Conservation (phyloP, 2,888 invertebrate genomes). For the Drosophila quinaria region DNA sequence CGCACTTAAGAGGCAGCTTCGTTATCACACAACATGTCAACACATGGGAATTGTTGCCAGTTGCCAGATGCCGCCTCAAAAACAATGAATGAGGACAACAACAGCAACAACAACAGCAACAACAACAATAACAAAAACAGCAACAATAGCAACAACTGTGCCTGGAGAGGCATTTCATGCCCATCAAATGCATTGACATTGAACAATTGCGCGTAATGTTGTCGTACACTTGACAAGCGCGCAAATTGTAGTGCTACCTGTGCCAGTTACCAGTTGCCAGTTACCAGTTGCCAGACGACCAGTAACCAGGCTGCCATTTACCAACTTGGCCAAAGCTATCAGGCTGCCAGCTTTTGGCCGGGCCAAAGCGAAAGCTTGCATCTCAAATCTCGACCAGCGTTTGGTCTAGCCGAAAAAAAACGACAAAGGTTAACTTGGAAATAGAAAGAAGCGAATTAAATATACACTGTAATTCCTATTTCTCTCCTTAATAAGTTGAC, state of each 20-base stretch:
- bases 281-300: slow-evolving; percentile 4
- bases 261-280: slow-evolving; percentile 35
- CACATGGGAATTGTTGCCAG: slow-evolving; percentile 76
- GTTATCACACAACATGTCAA: slow-evolving; percentile 79
- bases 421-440: neutral
- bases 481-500: too few relatives aligned
- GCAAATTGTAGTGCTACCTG: slow-evolving; percentile 78
- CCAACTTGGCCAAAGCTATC: slow-evolving; percentile 13
- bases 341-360: slow-evolving; percentile 10
- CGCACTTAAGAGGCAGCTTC: slow-evolving; percentile 58
- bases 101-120: slow-evolving; percentile 10
- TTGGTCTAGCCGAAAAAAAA: slow-evolving; percentile 67
- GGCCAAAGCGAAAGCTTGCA: slow-evolving; percentile 65
- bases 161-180: slow-evolving; percentile 72
- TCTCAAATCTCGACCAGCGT: slow-evolving; percentile 64
- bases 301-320: slow-evolving; percentile 1
- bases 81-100: slow-evolving; percentile 72
- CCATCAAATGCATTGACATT: slow-evolving; percentile 81
- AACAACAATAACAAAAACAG: slow-evolving; percentile 7
- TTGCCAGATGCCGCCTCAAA: slow-evolving; percentile 55
- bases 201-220: slow-evolving; percentile 82
- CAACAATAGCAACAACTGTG: slow-evolving; percentile 28
- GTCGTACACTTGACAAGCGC: slow-evolving; percentile 82
- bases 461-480: slow-evolving; percentile 29
- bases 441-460: slow-evolving; percentile 4